Evolutionary conservation across 2,888 invertebrate genomes (phyloP).

Genomic region (Cerastis rubricosa): DNA sequence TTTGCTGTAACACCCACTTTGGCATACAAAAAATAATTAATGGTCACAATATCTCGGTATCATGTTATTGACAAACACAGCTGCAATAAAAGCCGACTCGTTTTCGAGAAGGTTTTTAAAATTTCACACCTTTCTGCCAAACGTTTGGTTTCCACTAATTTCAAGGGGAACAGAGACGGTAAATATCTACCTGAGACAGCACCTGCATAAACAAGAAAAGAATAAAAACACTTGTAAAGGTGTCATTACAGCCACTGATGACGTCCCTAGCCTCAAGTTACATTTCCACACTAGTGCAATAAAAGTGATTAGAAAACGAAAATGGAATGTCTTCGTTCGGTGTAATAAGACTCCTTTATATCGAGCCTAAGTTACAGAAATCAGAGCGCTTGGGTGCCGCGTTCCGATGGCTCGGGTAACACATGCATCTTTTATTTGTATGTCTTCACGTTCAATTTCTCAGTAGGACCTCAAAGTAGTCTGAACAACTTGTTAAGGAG

Average conservation of each 20-base stretch:
- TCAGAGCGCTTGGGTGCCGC: constrained; percentile 64
- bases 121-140: constrained; percentile 34
- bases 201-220: constrained; percentile 46
- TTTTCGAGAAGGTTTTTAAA: background rate
- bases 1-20: background rate
- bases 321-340: constrained; percentile 61
- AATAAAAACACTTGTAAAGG: constrained; percentile 38
- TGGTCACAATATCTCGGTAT: background rate
- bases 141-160: constrained; percentile 9
- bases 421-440: constrained; percentile 60
- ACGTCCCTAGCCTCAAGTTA: constrained; percentile 38
- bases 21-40: background rate
- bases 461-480: background rate
- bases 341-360: constrained; percentile 71
- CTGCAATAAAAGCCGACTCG: background rate
- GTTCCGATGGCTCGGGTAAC: constrained; percentile 64
- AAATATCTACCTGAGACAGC: constrained; percentile 40
- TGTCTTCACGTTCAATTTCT: constrained; percentile 51
- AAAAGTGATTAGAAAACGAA: constrained; percentile 77
- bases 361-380: constrained; percentile 73
- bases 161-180: constrained; percentile 18
- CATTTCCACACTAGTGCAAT: constrained; percentile 50
- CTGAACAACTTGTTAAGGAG: background rate
- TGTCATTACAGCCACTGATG: constrained; percentile 19
- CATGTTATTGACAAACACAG: constrained; percentile 10